Evolutionary conservation across 2,888 invertebrate species (phyloP).

Genomic region (Cerastis rubricosa): DNA sequence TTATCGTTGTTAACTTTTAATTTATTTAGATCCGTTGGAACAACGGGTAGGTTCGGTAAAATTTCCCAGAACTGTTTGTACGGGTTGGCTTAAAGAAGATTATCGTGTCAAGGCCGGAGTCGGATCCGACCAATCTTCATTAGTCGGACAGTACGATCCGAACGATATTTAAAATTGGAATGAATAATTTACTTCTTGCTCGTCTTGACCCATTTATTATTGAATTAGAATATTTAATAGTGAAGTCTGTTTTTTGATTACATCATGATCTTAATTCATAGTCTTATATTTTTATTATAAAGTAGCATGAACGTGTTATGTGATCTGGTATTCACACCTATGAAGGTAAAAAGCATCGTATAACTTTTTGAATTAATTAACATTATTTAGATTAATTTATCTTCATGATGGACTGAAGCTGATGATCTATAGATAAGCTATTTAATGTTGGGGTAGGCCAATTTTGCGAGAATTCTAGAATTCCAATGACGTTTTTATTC

Average conservation of each 20-base stretch:
- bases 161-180: conserved; percentile 51
- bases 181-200: conserved; percentile 37
- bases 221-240: conserved; percentile 34
- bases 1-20: conserved; percentile 11
- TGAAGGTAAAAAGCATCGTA: background rate
- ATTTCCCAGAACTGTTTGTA: conserved; percentile 9
- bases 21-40: background rate
- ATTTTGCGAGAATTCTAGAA: background rate
- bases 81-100: conserved; percentile 8
- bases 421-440: background rate
- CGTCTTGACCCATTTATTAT: conserved; percentile 43
- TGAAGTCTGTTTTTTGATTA: conserved; percentile 10
- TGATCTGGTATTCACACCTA: background rate
- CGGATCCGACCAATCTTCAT: conserved; percentile 38
- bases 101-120: conserved; percentile 24
- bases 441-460: conserved; percentile 35
- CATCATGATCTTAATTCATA: conserved; percentile 9
- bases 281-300: conserved; percentile 13
- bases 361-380: conserved; percentile 10
- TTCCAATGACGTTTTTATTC: background rate
- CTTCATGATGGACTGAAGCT: background rate
- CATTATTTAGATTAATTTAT: conserved; percentile 20
- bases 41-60: background rate
- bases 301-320: background rate
- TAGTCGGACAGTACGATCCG: conserved; percentile 25